These are phyloP conservation scores for Scolopax bukidnonensis DNA, from an alignment of 2,797 vertebrate species.

Conservation along the genomic window DNA sequence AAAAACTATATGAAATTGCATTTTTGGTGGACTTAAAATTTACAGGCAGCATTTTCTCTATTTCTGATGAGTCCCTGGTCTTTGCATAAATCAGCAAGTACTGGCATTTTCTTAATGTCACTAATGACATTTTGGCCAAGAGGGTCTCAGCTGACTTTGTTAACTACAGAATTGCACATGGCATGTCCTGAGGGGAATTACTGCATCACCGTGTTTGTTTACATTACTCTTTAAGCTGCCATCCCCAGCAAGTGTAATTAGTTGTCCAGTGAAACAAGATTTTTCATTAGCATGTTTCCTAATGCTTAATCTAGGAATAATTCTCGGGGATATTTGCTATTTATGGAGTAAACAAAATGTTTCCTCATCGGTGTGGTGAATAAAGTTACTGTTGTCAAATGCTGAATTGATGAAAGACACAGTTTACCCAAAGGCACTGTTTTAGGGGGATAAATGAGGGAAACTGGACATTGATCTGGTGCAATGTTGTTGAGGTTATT, in stretches of 20 bases:
- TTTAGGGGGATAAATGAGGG: not conserved
- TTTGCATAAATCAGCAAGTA: conserved; percentile 29
- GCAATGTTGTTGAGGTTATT: not conserved
- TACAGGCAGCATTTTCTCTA: not conserved
- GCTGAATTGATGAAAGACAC: not conserved
- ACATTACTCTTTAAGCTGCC: conserved; percentile 34
- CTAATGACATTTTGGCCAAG: conserved; percentile 29
- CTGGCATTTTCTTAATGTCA: conserved; percentile 55
- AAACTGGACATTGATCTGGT: not conserved
- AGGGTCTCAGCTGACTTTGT: not conserved
- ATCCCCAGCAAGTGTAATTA: not conserved
- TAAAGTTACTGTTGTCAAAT: not conserved
- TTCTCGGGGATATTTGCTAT: not conserved
- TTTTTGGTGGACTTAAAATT: not conserved
- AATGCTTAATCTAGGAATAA: not conserved
- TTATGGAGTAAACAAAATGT: not conserved
- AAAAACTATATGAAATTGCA: not conserved
- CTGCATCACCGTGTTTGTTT: not conserved
- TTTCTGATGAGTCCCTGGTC: not conserved
- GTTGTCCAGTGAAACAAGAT: not conserved
- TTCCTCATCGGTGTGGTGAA: not conserved
- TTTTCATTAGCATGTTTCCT: conserved; percentile 2
- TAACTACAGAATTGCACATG: not conserved
- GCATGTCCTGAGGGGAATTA: not conserved
- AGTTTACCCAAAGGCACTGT: not conserved